Evolutionary conservation across 2,113 vertebrate genomes (phyloP).

Genomic region (Percopsis transmontana): DNA sequence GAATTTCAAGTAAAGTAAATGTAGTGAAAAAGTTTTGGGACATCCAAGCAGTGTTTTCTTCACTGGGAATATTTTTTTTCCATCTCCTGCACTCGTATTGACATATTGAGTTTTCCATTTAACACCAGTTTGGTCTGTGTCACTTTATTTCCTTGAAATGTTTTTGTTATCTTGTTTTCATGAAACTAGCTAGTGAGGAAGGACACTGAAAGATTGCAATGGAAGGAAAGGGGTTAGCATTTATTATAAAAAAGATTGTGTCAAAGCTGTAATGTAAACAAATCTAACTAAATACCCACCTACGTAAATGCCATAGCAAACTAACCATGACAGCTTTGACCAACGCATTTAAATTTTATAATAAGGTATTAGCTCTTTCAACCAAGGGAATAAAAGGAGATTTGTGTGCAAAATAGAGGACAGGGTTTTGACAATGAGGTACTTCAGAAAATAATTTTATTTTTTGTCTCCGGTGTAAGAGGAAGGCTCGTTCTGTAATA

Average conservation of each 20-base stretch:
- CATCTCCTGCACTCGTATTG: constrained; percentile 2
- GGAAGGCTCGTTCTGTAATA: not conserved
- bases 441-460: constrained; percentile 26
- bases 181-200: not conserved
- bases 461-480: not conserved
- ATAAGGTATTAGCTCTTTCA: no score
- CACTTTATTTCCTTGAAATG: not conserved
- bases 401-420: no score
- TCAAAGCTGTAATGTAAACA: constrained; percentile 28
- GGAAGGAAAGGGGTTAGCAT: constrained; percentile 8
- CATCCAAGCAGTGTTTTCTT: not conserved
- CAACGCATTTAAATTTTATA: no score
- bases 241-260: not conserved
- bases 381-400: no score
- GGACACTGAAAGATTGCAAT: not conserved
- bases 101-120: constrained; percentile 9
- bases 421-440: constrained; percentile 9
- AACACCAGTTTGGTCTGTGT: constrained; percentile 16
- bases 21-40: not conserved
- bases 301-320: no score
- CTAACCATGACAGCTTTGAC: no score
- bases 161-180: not conserved
- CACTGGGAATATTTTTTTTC: no score
- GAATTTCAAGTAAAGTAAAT: not conserved
- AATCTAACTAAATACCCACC: constrained; percentile 50